Conservation (phyloP, 2,113 vertebrate species). For the Thomomys bottae region DNA sequence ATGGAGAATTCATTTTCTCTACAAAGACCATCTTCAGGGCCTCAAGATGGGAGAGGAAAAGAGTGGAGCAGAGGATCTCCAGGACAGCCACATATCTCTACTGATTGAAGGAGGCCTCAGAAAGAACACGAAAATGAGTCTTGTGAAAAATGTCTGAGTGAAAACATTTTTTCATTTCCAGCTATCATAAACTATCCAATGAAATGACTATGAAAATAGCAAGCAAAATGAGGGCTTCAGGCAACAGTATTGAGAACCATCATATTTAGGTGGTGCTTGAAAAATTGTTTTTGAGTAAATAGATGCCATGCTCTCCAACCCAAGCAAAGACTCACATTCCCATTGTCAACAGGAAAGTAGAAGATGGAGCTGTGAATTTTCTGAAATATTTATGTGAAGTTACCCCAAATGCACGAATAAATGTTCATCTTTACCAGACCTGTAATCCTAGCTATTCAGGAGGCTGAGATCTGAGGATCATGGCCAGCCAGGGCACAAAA, state of each 20-base stretch:
- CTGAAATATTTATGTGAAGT: slow-evolving; percentile 38
- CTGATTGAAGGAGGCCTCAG: background rate
- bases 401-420: background rate
- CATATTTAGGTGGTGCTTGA: slow-evolving; percentile 24
- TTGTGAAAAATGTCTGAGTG: slow-evolving; percentile 54
- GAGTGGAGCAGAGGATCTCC: background rate
- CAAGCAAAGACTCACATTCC: slow-evolving; percentile 18
- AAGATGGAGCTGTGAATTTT: slow-evolving; percentile 24
- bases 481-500: too few relatives aligned
- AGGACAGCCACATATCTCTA: background rate
- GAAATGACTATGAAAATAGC: slow-evolving; percentile 55
- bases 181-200: slow-evolving; percentile 52
- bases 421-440: too few relatives aligned
- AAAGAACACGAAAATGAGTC: background rate
- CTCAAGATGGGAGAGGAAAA: background rate
- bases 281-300: slow-evolving; percentile 60
- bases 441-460: too few relatives aligned
- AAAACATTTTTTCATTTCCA: slow-evolving; percentile 40
- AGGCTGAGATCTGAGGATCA: too few relatives aligned
- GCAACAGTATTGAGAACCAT: slow-evolving; percentile 25
- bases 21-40: background rate
- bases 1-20: background rate
- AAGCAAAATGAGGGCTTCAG: slow-evolving; percentile 29
- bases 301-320: slow-evolving; percentile 8
- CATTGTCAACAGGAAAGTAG: slow-evolving; percentile 45